phyloP scores from a whole-genome alignment of 1,140 invertebrate genomes.

The Diprion similis region DNA sequence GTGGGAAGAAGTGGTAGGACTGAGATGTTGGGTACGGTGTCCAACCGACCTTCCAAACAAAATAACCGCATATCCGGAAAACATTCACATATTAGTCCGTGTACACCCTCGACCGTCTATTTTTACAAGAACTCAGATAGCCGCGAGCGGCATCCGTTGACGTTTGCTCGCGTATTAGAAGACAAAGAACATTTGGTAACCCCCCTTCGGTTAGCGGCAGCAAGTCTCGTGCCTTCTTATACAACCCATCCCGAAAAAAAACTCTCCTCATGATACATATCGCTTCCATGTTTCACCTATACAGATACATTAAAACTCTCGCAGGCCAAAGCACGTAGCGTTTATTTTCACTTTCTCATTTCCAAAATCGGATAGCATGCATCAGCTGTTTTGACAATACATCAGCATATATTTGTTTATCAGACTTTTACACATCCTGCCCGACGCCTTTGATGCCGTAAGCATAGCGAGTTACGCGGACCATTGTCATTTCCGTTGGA shows the following conservation, averaged over 20 bases:
- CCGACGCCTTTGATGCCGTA: too few relatives aligned
- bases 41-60: conserved; percentile 17
- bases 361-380: too few relatives aligned
- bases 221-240: conserved; percentile 1
- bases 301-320: too few relatives aligned
- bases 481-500: too few relatives aligned
- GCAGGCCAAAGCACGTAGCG: too few relatives aligned
- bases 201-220: conserved; percentile 9
- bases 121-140: conserved; percentile 37
- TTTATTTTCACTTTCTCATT: too few relatives aligned
- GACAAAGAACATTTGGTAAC: conserved; percentile 8
- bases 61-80: conserved; percentile 39
- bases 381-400: background rate
- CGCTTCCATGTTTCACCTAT: too few relatives aligned
- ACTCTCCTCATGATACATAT: background rate
- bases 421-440: background rate
- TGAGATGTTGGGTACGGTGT: background rate
- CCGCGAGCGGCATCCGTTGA: conserved; percentile 11
- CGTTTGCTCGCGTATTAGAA: conserved; percentile 13
- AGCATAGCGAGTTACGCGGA: too few relatives aligned
- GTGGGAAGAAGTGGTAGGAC: too few relatives aligned
- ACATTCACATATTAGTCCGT: conserved; percentile 24
- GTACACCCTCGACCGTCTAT: conserved; percentile 29
- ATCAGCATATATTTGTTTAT: background rate
- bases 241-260: conserved; percentile 7